A percentile compares a stretch with the other conserved stretches of the same genome.
These are phyloP conservation scores for Psilopogon haemacephalus DNA, from an alignment of 2,113 vertebrate genomes.

Conservation along the genomic window DNA sequence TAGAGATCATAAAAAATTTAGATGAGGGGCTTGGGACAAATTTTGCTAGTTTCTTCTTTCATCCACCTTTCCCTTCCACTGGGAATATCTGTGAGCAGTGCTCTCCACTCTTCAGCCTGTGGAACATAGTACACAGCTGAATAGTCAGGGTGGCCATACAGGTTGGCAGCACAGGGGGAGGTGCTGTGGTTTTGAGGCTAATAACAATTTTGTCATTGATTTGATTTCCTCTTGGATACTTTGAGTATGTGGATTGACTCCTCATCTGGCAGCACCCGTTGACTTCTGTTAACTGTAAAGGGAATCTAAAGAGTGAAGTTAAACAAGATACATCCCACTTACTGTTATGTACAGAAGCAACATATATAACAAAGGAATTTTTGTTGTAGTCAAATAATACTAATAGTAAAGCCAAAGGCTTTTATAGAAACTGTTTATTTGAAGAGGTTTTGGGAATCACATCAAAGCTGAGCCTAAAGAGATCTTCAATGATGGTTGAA, in stretches of 20 bases:
- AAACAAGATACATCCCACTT: neutral
- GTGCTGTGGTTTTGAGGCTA: neutral
- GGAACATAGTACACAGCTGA: neutral
- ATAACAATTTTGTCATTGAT: neutral
- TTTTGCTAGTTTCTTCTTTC: fast-evolving
- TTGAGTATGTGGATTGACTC: neutral
- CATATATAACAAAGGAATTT: neutral
- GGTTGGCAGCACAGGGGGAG: fast-evolving
- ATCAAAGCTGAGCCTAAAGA: neutral
- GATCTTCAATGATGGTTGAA: neutral
- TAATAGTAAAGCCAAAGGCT: neutral
- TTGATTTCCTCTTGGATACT: neutral
- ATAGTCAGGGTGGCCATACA: fast-evolving
- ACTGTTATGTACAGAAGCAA: neutral
- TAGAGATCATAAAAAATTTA: neutral
- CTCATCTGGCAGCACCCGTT: neutral
- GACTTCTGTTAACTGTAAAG: neutral
- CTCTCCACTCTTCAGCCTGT: neutral
- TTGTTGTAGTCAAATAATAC: neutral
- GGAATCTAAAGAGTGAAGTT: neutral
- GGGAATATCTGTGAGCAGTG: neutral
- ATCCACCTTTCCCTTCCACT: neutral
- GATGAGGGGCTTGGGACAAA: neutral
- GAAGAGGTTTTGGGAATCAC: neutral
- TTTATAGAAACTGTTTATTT: neutral